Conservation (phyloP, 2,797 vertebrate genomes). For the Netta rufina region DNA sequence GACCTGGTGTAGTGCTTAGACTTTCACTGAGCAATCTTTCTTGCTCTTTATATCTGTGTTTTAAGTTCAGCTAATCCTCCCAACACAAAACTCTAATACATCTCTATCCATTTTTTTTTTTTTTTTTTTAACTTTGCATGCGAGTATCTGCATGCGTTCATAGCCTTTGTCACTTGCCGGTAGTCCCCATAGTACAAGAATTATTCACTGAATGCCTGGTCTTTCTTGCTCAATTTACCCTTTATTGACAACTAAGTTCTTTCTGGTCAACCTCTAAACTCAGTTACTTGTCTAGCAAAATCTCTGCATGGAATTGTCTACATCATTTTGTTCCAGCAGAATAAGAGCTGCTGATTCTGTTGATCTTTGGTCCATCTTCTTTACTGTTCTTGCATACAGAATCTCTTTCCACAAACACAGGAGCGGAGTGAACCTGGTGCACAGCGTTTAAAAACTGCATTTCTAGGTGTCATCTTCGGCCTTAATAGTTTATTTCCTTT, state of each 20-base stretch:
- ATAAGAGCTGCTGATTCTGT: not conserved
- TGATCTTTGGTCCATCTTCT: not conserved
- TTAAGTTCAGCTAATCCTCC: not conserved
- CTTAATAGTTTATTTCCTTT: not conserved
- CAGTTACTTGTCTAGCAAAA: not conserved
- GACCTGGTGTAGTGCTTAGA: not conserved
- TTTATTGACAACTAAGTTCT: not conserved
- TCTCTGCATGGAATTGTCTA: not conserved
- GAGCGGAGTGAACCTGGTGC: not conserved
- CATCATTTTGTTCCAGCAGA: not conserved
- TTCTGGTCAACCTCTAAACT: not conserved
- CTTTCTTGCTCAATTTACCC: not conserved
- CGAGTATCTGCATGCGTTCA: not conserved
- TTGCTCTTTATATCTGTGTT: not conserved
- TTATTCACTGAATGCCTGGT: not conserved
- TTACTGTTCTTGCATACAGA: not conserved
- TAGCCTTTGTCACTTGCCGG: not conserved
- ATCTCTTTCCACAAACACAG: not conserved
- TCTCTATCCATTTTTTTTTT: not conserved
- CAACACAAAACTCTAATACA: not conserved
- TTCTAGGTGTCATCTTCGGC: not conserved
- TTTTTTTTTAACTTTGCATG: not conserved
- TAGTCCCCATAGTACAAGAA: not conserved
- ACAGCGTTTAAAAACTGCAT: not conserved
- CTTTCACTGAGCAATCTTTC: not conserved